phyloP scores from a whole-genome alignment of 2,888 invertebrate species.

The Isotomurus palustris region DNA sequence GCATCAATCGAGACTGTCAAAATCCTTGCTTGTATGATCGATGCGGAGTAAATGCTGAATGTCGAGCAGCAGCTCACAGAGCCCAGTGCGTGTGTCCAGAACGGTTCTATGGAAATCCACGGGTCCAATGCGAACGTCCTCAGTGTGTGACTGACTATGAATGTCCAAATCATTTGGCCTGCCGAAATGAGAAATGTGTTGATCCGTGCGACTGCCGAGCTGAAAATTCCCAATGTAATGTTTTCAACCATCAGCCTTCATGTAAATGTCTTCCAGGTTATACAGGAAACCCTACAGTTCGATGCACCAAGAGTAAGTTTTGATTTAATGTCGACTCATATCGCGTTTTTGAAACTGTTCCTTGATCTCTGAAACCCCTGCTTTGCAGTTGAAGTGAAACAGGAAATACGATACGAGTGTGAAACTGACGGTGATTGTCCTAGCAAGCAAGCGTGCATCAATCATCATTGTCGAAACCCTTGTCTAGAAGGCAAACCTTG shows the following conservation, averaged over 20 bases:
- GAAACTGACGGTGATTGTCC: slow-evolving; percentile 60
- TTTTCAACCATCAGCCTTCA: slow-evolving; percentile 66
- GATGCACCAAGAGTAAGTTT: slow-evolving; percentile 59
- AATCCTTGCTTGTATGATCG: slow-evolving; percentile 74
- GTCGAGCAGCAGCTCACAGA: slow-evolving; percentile 68
- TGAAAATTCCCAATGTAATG: slow-evolving; percentile 69
- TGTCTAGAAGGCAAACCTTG: slow-evolving; percentile 54
- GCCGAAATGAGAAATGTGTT: slow-evolving; percentile 70
- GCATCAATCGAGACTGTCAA: slow-evolving; percentile 73
- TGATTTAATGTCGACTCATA: too few species aligned
- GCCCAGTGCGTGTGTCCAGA: slow-evolving; percentile 73
- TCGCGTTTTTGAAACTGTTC: too few species aligned
- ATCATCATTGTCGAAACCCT: slow-evolving; percentile 70
- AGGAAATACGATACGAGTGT: slow-evolving; percentile 39
- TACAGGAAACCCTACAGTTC: slow-evolving; percentile 67
- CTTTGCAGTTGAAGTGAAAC: too few species aligned
- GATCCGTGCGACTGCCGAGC: slow-evolving; percentile 81
- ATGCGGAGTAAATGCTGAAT: slow-evolving; percentile 74
- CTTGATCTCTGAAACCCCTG: too few species aligned
- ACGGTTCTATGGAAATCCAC: slow-evolving; percentile 73
- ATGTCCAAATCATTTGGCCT: slow-evolving; percentile 73
- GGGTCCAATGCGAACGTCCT: slow-evolving; percentile 68
- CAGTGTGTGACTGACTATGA: slow-evolving; percentile 72
- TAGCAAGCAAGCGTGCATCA: slow-evolving; percentile 70
- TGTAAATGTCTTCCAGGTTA: slow-evolving; percentile 81